A percentile compares a stretch with the other conserved stretches of the same genome.
Conservation (phyloP, 2,113 vertebrate species). For the Phainopepla nitens region DNA sequence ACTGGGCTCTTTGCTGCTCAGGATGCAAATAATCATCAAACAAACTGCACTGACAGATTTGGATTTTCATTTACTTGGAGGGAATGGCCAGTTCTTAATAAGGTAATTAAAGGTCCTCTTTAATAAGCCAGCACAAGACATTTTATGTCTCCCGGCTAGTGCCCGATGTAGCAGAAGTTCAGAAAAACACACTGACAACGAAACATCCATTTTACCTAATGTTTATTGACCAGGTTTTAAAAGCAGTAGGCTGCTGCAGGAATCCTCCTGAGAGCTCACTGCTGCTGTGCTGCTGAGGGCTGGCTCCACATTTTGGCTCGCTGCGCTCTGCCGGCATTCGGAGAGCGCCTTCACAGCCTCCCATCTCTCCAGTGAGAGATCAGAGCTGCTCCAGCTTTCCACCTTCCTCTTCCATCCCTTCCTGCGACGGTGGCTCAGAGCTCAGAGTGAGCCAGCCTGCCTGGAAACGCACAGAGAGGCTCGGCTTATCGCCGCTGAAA, state of each 20-base stretch:
- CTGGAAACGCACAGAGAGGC: not conserved
- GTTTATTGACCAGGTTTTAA: not conserved
- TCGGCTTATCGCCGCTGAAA: rapidly evolving
- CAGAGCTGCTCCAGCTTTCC: not conserved
- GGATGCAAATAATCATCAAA: not conserved
- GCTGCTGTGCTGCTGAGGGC: not conserved
- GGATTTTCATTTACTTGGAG: not conserved
- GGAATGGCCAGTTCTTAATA: not conserved
- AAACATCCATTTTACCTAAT: constrained; percentile 19
- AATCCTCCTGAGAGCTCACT: not conserved
- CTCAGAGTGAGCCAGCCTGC: not conserved
- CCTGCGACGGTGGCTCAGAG: rapidly evolving
- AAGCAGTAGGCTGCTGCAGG: not conserved
- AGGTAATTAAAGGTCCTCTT: constrained; percentile 42
- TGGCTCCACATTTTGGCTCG: not conserved
- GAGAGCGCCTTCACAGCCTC: not conserved
- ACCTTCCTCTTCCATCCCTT: not conserved
- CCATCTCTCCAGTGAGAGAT: not conserved
- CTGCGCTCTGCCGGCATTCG: rapidly evolving
- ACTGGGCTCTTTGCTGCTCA: not conserved
- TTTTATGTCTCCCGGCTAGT: not conserved
- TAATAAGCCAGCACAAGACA: constrained; percentile 1
- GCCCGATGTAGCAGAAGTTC: not conserved
- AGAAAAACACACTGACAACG: not conserved
- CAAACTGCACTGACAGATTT: not conserved